Conservation (phyloP, 2,113 vertebrate genomes). For the Catharus fuscescens region DNA sequence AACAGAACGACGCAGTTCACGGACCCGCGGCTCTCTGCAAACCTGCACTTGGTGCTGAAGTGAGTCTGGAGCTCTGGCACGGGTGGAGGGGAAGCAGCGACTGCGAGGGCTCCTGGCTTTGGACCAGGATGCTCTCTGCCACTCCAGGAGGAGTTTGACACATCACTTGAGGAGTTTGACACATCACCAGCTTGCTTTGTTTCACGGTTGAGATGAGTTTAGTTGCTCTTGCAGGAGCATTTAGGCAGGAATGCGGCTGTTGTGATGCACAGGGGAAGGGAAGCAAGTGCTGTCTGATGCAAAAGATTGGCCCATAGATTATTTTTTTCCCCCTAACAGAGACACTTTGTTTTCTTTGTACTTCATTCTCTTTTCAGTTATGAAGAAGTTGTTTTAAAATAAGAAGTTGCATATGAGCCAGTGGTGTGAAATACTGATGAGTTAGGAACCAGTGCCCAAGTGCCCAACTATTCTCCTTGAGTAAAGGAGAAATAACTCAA, state of each 20-base stretch:
- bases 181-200: background rate
- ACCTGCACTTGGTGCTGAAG: constrained; percentile 95
- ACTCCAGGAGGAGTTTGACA: background rate
- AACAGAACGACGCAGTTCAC: constrained; percentile 98
- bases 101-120: background rate
- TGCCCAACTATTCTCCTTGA: background rate
- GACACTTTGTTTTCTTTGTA: background rate
- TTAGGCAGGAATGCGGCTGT: constrained; percentile 30
- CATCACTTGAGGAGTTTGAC: background rate
- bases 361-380: background rate
- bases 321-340: background rate
- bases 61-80: constrained; percentile 68
- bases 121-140: background rate
- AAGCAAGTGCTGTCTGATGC: background rate
- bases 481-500: background rate
- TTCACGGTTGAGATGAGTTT: background rate
- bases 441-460: background rate
- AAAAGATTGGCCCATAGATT: background rate
- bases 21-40: constrained; percentile 93
- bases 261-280: background rate
- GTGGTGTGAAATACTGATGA: background rate
- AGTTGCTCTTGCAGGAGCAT: background rate
- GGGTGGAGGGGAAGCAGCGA: background rate
- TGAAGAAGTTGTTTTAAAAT: background rate
- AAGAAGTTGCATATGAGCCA: background rate